phyloP scores from a whole-genome alignment of 2,113 vertebrate species.

The Tragelaphus scriptus region DNA sequence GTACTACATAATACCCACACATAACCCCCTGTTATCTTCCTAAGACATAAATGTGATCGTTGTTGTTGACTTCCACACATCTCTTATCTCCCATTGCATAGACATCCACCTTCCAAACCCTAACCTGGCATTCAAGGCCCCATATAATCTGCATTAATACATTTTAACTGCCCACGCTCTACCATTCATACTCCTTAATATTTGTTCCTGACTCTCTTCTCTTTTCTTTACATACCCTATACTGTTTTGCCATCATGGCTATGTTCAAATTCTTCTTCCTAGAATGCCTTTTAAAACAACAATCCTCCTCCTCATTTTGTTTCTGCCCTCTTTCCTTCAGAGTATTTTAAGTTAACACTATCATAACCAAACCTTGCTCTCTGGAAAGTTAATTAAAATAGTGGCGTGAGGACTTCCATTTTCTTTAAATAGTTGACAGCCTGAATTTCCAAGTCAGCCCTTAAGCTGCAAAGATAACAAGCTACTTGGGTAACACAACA shows the following conservation, averaged over 20 bases:
- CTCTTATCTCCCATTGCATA: neutral
- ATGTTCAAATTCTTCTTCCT: neutral
- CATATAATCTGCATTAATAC: neutral
- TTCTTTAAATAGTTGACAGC: constrained; percentile 87
- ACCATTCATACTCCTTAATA: neutral
- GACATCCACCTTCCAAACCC: neutral
- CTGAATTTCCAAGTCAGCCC: constrained; percentile 78
- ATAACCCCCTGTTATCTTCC: neutral
- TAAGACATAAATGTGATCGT: neutral
- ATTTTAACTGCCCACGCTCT: neutral
- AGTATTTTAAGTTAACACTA: constrained; percentile 36
- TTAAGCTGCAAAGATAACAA: constrained; percentile 84
- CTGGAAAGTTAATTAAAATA: constrained; percentile 72
- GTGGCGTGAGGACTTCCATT: constrained; percentile 76
- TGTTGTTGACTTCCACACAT: neutral
- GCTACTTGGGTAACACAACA: constrained; percentile 84
- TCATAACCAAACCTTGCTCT: constrained; percentile 3
- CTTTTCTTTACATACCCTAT: neutral
- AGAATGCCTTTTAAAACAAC: neutral
- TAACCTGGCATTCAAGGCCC: neutral
- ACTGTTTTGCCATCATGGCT: neutral
- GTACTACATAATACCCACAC: neutral
- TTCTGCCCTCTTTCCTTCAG: constrained; percentile 18
- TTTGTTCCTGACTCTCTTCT: neutral
- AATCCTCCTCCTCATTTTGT: neutral